Conservation (phyloP, 2,888 invertebrate species). For the Cacoxenus indagator region DNA sequence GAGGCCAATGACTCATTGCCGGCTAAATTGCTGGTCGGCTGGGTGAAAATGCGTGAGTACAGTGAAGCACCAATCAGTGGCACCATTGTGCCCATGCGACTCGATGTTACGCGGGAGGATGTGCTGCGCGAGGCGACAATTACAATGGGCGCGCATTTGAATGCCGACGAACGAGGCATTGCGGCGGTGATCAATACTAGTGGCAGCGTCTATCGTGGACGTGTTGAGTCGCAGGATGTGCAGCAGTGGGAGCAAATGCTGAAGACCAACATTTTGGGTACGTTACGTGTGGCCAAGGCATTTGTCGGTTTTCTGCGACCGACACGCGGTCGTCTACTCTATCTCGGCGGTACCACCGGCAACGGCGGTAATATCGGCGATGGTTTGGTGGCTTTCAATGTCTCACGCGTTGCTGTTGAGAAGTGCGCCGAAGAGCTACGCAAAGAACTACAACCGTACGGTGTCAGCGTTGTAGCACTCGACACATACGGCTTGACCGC, state of each 20-base stretch:
- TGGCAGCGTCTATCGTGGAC: conserved; percentile 81
- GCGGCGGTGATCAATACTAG: conserved; percentile 88
- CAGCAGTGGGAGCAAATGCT: conserved; percentile 78
- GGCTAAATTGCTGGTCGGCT: conserved; percentile 75
- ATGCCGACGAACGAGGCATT: conserved; percentile 85
- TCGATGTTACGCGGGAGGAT: conserved; percentile 87
- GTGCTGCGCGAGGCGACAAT: conserved; percentile 84
- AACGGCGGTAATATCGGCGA: conserved; percentile 67
- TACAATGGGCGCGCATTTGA: conserved; percentile 83
- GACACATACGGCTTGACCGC: conserved; percentile 80
- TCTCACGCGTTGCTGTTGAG: conserved; percentile 82
- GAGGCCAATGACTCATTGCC: conserved; percentile 74
- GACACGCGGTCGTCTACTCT: conserved; percentile 78
- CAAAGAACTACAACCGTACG: conserved; percentile 78
- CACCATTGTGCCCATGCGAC: conserved; percentile 78
- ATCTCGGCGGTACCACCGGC: conserved; percentile 73
- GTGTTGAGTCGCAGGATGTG: conserved; percentile 77
- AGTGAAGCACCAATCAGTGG: conserved; percentile 69
- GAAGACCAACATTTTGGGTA: conserved; percentile 80
- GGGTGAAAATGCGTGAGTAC: conserved; percentile 76
- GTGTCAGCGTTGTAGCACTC: conserved; percentile 81
- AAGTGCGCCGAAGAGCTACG: conserved; percentile 83
- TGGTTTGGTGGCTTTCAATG: conserved; percentile 74
- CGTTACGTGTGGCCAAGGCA: conserved; percentile 81
- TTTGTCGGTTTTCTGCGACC: conserved; percentile 81